phyloP scores from a whole-genome alignment of 2,113 vertebrate species.

The Benitochromis conjunctus region DNA sequence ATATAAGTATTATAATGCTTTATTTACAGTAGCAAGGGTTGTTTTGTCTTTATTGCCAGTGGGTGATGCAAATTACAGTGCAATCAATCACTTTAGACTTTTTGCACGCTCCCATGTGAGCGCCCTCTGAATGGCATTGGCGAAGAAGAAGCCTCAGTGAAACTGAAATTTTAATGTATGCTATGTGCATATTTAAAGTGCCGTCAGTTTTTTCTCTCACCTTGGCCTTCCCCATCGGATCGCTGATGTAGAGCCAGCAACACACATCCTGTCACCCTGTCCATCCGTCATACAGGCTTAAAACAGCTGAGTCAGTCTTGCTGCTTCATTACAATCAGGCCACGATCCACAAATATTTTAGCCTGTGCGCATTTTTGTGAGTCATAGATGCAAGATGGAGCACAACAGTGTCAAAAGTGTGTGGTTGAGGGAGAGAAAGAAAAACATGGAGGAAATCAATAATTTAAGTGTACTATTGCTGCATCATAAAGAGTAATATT shows the following conservation, averaged over 20 bases:
- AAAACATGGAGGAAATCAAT: neutral
- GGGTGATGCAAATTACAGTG: neutral
- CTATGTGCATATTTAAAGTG: slow-evolving; percentile 13
- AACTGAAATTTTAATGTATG: slow-evolving; percentile 7
- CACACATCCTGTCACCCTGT: slow-evolving; percentile 43
- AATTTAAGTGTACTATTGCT: neutral
- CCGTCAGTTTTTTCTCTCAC: slow-evolving; percentile 45
- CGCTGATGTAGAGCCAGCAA: slow-evolving; percentile 37
- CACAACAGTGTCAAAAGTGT: neutral
- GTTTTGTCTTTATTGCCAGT: neutral
- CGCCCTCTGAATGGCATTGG: slow-evolving; percentile 3
- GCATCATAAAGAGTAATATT: neutral
- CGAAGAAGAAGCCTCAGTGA: neutral
- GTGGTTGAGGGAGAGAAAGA: too few species aligned
- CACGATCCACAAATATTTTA: neutral
- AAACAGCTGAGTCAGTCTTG: slow-evolving; percentile 59
- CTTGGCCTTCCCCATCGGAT: slow-evolving; percentile 49
- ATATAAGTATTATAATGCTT: neutral
- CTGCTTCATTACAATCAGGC: slow-evolving; percentile 5
- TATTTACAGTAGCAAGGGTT: neutral
- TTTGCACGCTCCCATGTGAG: neutral
- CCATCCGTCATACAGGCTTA: neutral
- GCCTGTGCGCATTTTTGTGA: neutral
- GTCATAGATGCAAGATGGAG: neutral
- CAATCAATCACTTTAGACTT: slow-evolving; percentile 11